Conservation (phyloP, 2,888 invertebrate genomes). For the Crocallis elinguaria region DNA sequence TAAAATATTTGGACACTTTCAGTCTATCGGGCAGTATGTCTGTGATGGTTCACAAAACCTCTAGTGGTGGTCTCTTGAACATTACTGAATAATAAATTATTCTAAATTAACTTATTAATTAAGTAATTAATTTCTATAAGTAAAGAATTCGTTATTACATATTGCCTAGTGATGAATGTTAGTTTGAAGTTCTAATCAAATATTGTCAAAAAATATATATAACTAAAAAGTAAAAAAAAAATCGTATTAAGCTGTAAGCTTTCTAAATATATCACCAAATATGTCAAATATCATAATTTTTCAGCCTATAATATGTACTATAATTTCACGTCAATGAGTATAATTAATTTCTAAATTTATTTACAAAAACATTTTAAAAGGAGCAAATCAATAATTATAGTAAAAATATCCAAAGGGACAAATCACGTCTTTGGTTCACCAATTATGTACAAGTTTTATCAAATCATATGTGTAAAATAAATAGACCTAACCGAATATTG, state of each 20-base stretch:
- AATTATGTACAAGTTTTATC: slow-evolving; percentile 72
- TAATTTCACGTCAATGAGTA: slow-evolving; percentile 63
- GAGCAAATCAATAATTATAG: slow-evolving; percentile 48
- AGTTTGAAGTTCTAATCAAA: slow-evolving; percentile 1
- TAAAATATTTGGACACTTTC: slow-evolving; percentile 81
- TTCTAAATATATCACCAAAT: slow-evolving; percentile 51
- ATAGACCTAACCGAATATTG: slow-evolving; percentile 70
- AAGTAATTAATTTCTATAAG: too few relatives aligned
- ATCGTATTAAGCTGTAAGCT: too few relatives aligned
- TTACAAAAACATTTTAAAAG: slow-evolving; percentile 52
- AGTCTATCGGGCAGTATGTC: slow-evolving; percentile 79
- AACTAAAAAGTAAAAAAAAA: not conserved
- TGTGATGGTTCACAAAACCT: slow-evolving; percentile 50
- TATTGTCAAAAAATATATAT: slow-evolving; percentile 17
- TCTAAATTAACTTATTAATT: slow-evolving; percentile 54
- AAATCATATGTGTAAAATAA: slow-evolving; percentile 59
- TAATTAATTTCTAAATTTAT: slow-evolving; percentile 52
- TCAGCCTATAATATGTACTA: slow-evolving; percentile 59
- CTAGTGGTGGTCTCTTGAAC: slow-evolving; percentile 40
- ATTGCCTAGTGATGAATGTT: slow-evolving; percentile 37
- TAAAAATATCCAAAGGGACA: slow-evolving; percentile 69
- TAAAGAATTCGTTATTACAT: slow-evolving; percentile 33
- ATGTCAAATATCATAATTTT: slow-evolving; percentile 57
- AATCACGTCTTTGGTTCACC: slow-evolving; percentile 76
- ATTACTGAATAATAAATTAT: slow-evolving; percentile 43